Percentiles rank a stretch among this genome's conserved stretches.
Conservation (phyloP, 1,140 invertebrate genomes). For the Drosophila rhopaloa region DNA sequence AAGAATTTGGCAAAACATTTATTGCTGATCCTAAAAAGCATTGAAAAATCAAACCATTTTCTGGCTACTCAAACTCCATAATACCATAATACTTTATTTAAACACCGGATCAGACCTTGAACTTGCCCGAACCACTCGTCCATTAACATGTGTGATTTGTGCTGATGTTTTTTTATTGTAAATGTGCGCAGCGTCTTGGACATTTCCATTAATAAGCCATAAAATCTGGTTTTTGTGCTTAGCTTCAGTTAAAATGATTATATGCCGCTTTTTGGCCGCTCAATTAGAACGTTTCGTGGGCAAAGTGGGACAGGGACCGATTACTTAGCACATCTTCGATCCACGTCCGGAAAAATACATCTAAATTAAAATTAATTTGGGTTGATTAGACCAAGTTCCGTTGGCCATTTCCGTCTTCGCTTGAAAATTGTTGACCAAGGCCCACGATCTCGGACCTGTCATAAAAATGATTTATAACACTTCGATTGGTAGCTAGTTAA, state of each 20-base stretch:
- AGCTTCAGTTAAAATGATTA: constrained; percentile 6
- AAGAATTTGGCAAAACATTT: too few species aligned
- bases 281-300: constrained; percentile 25
- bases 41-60: too few species aligned
- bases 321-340: constrained; percentile 42
- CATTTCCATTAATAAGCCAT: constrained; percentile 47
- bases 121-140: constrained; percentile 33
- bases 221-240: constrained; percentile 35
- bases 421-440: constrained; percentile 68
- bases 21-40: too few species aligned
- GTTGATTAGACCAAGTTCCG: constrained; percentile 49
- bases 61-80: too few species aligned
- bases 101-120: constrained; percentile 22
- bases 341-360: constrained; percentile 43
- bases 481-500: constrained; percentile 16
- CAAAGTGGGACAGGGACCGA: constrained; percentile 42
- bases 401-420: constrained; percentile 47
- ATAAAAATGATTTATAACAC: constrained; percentile 61
- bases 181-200: constrained; percentile 14
- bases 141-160: constrained; percentile 25
- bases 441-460: constrained; percentile 16
- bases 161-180: constrained; percentile 7
- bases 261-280: constrained; percentile 1
- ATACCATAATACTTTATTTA: neutral
- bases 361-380: constrained; percentile 23